Base-by-base conservation (phyloP, 2,113 vertebrate genomes). In the Microcebus jonahi region DNA sequence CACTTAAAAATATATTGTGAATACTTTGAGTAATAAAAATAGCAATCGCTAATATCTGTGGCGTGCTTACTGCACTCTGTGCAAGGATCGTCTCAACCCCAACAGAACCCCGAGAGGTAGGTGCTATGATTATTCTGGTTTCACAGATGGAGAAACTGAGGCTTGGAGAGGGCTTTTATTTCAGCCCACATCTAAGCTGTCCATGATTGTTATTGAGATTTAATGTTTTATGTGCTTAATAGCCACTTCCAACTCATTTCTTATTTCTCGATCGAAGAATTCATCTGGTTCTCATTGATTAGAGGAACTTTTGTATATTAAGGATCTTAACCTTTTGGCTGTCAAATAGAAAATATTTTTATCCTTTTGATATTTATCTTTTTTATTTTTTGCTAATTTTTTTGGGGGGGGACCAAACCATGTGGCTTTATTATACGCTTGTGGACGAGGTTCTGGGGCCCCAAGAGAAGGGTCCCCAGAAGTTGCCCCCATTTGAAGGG, bases 321-420 rank as follows among this genome's bases (percentile, higher is more conserved):
- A 96, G 29, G 45, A 63, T 77, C 68, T 63, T 82, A 61, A 94
- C 5, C 5, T 75, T 73, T 84, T 63, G 34, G 31, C 39, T 70
- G 11, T 75, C 55, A 87, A 34, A 73, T 53, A 92, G 39, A 84
- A 94, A 95, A 73, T 65, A 61, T 70, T 57, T 91, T 75, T n/a
- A 48, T 73, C 34, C 17, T 94, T 95, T 93, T 76, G 31, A 48
- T 65, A 42, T 18, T 90, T 79, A 42, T 3, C 21, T 76, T 89
- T 85, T 61, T 79, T 7, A 42, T 65, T 55, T 73, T 92, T 86
- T 87, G 67, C 55, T 93, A 91, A 75, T 95, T 88, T 88, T 42
- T 42, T 42, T 42, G 42, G 5, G 39, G 39, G 42, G 42, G 42
- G 42, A 42, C 39, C 42, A 42, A 42, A 42, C 42, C 6, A 42